These are phyloP conservation scores for Hestina assimilis DNA, from an alignment of 1,140 invertebrate genomes.

Conservation along the genomic window DNA sequence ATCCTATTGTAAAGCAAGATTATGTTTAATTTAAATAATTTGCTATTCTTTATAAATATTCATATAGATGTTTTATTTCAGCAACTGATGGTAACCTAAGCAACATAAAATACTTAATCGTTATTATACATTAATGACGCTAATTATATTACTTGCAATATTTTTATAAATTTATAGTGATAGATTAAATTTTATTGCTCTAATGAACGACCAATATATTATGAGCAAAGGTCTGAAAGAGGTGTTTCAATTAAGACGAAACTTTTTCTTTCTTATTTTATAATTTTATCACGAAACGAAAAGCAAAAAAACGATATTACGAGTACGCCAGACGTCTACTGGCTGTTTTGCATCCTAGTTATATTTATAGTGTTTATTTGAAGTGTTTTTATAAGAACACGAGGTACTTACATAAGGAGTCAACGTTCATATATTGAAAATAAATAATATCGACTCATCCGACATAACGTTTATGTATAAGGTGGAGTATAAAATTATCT, in stretches of 20 bases:
- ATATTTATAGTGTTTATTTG: slow-evolving; percentile 17
- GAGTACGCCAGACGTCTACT: not conserved
- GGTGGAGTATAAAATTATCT: slow-evolving; percentile 49
- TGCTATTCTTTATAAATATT: slow-evolving; percentile 42
- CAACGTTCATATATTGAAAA: slow-evolving; percentile 13
- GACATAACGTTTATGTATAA: slow-evolving; percentile 3
- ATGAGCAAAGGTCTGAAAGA: slow-evolving; percentile 30
- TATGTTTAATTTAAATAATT: slow-evolving; percentile 49
- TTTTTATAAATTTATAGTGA: slow-evolving; percentile 49
- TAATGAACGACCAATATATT: slow-evolving; percentile 37
- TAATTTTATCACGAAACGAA: not conserved
- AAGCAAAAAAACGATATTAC: not conserved
- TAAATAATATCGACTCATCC: slow-evolving; percentile 17
- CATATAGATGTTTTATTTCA: slow-evolving; percentile 36
- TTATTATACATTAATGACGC: slow-evolving; percentile 43
- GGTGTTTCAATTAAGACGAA: slow-evolving; percentile 25
- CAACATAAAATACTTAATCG: slow-evolving; percentile 37
- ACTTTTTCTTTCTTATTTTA: not conserved
- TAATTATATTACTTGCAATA: slow-evolving; percentile 59
- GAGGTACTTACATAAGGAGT: slow-evolving; percentile 60
- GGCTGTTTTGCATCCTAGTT: slow-evolving; percentile 6
- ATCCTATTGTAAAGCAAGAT: slow-evolving; percentile 52
- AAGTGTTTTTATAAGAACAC: slow-evolving; percentile 45
- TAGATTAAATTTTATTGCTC: slow-evolving; percentile 54
- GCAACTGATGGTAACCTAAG: slow-evolving; percentile 26